Evolutionary conservation across 2,888 invertebrate species (phyloP), one percentile per base, ranked within the genome.

Genomic region (Platycheirus albimanus): DNA sequence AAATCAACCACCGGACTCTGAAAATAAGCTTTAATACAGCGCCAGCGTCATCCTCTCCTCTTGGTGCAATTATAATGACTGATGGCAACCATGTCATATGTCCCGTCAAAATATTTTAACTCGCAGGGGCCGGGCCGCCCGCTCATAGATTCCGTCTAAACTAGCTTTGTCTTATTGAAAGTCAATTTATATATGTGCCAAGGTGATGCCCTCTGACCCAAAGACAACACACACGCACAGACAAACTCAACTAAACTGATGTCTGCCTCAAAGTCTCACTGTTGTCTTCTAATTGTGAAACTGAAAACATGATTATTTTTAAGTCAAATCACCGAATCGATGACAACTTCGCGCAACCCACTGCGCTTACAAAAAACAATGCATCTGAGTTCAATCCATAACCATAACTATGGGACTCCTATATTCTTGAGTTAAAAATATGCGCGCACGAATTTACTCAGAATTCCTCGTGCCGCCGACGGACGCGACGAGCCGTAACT

Each of bases 161-260:
- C 24, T 24, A n/a, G 24, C 7, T 11, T 49, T 10, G 8, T 28
- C 4, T 13, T 13, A n/a, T 51, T 54, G 52, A 56, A 56, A 56
- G 54, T 36, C n/a, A 56, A 38, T n/a, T 38, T 13, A 38, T 20
- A 38, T 38, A 1, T 36, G 2, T 56, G 54, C 13, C 54, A 56
- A 56, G 54, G 54, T 56, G 20, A 13, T 56, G 54, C 36, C 54
- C 54, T 38, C 7, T 56, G 54, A 36, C 36, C 54, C 54, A 36
- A 20, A 13, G 3, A 20, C 19, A 4, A n/a, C 10, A 41, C 38
- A n/a, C 4, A 41, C 13, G n/a, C n/a, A 13, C 2, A 7, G n/a
- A 41, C 38, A n/a, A n/a, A 41, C 13, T 41, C 3, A 5, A 3
- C 5, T 13, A 41, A 3, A 41, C 1, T 41, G 8, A n/a, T n/a